A percentile compares a stretch with the other conserved stretches of the same genome.
These are phyloP conservation scores for Brachyptera putata DNA, from an alignment of 2,888 invertebrate species.

Conservation along the genomic window DNA sequence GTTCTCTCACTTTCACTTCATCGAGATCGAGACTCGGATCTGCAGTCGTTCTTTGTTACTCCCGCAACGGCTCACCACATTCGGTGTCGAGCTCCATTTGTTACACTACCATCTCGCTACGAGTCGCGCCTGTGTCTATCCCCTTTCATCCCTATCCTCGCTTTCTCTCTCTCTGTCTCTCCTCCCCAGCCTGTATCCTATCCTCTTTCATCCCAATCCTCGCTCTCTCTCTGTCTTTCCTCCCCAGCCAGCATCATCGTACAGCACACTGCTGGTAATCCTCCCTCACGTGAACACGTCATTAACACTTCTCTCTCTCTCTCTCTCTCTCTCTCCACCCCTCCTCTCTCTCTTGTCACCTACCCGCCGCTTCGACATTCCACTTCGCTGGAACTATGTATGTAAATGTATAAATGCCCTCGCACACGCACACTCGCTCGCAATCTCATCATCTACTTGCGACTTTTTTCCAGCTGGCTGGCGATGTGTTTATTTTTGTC, in stretches of 20 bases:
- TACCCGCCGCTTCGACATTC: background rate
- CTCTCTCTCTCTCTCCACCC: slow-evolving; percentile 10
- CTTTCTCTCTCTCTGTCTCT: no score
- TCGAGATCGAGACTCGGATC: no score
- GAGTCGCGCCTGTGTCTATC: slow-evolving; percentile 1
- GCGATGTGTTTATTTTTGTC: no score
- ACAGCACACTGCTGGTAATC: slow-evolving; percentile 28
- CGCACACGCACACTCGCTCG: no score
- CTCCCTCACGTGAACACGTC: slow-evolving; percentile 30
- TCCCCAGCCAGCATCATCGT: no score
- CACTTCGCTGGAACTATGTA: background rate
- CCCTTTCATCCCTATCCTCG: background rate
- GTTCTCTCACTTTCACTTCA: no score
- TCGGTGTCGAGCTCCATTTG: slow-evolving; percentile 30
- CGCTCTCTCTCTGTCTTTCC: slow-evolving; percentile 24
- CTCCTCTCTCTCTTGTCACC: background rate
- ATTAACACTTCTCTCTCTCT: slow-evolving; percentile 28
- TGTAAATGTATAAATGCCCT: background rate
- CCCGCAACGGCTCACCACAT: slow-evolving; percentile 24
- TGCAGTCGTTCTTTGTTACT: background rate
- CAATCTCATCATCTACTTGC: no score
- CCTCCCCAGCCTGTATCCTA: background rate
- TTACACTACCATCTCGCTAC: slow-evolving; percentile 17
- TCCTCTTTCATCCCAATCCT: background rate
- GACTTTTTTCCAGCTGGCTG: no score